Base-by-base conservation (phyloP, 2,113 vertebrate genomes). In the Hyaena hyaena region DNA sequence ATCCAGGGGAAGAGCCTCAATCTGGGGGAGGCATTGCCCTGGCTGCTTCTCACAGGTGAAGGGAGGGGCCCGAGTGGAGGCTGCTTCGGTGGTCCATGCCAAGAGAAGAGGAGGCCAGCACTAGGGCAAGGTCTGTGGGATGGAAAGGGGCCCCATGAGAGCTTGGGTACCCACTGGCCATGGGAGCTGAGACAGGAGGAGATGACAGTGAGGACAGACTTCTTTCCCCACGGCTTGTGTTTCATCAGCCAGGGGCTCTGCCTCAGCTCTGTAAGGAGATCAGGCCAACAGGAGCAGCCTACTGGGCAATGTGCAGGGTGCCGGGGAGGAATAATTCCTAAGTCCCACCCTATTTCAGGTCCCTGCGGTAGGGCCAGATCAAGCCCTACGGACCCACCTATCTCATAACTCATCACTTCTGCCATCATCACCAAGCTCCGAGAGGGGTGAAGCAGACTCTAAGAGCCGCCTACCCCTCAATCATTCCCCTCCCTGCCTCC, bases 301-400 rank as follows among this genome's bases (percentile, higher is more conserved):
- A 7, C 3, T 66, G 85, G 50, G 58, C 88, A 61, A 23, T 11
- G 73, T 58, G 28, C n/a, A 2, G 58, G 14, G 48, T 2, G 5
- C 48, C 53, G 24, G 7, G 58, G 28, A 31, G 10, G 85, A 23
- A 16, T 10, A n/a, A 86, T 16, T 79, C 39, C 21, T 14, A 68
- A 77, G 26, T 24, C 31, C 14, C 26, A 3, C 76, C 7, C 23
- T 16, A 15, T 55, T 65, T 28, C 35, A 43, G 45, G 50, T 68
- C 53, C 68, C 85, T 65, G 14, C n/a, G 76, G 43, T 58, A 45
- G 53, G 55, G 43, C 15, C 23, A 9, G 9, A 23, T 66, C 66
- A 63, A 63, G 79, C 17, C n/a, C 0, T 3, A 10, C 3, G 0
- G 0, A 0, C 15, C 23, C 50, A 26, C 8, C 26, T 55, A 26